phyloP scores from a whole-genome alignment of 1,140 invertebrate genomes.

The Drosophila prosaltans region DNA sequence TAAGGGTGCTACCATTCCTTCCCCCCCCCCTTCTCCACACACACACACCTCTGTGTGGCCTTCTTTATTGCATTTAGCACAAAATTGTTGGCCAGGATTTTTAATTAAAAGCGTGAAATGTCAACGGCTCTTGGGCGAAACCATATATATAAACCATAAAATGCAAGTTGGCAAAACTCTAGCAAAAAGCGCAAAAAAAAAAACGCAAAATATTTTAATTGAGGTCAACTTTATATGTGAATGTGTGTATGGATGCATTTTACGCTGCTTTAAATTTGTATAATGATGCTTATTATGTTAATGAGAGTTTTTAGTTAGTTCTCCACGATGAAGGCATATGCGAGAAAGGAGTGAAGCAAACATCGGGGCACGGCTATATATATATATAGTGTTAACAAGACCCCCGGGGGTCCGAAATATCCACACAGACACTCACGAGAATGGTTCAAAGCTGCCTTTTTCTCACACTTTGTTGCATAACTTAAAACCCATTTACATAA shows the following conservation, averaged over 20 bases:
- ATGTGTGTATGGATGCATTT: conserved; percentile 41
- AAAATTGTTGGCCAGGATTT: conserved; percentile 42
- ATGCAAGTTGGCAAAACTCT: conserved; percentile 55
- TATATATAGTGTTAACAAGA: conserved; percentile 26
- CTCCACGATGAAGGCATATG: neutral
- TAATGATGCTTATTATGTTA: conserved; percentile 68
- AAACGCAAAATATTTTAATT: conserved; percentile 63
- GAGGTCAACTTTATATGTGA: conserved; percentile 55
- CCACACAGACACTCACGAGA: neutral
- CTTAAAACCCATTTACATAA: neutral
- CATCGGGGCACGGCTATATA: neutral
- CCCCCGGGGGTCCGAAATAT: conserved; percentile 16
- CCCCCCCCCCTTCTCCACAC: neutral
- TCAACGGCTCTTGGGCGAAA: conserved; percentile 47
- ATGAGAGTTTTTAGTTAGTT: conserved; percentile 55
- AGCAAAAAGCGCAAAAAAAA: conserved; percentile 15
- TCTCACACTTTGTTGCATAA: neutral
- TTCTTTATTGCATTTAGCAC: conserved; percentile 44
- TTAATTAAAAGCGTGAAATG: conserved; percentile 67
- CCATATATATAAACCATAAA: conserved; percentile 23
- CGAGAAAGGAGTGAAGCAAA: conserved; percentile 10
- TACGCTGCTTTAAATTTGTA: conserved; percentile 64
- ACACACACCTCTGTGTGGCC: neutral
- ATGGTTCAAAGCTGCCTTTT: neutral
- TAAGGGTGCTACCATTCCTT: too few species aligned